Base-by-base conservation (phyloP, 2,888 invertebrate species). In the Andrena chrysosceles region DNA sequence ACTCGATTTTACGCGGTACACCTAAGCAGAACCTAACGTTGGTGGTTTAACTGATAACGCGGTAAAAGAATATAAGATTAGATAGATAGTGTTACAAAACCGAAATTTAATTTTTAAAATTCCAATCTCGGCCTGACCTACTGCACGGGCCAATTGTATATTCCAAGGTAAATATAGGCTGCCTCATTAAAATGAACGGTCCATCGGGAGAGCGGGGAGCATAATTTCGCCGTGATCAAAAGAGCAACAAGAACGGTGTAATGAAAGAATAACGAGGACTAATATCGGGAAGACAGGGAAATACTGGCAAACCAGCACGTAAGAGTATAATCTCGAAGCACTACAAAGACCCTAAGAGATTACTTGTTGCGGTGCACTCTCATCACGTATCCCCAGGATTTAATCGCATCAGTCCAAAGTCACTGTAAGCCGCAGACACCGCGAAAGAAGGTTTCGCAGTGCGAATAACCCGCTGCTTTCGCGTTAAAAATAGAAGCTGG, bases 291-390 rank as follows among this genome's bases (percentile, higher is more conserved):
- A 75, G 71, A 71, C 77, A 67, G 6, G n/a, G 62, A 72, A 78
- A 76, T 56, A 67, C 78, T 69, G 78, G 56, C 35, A 76, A 76
- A 52, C 69, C 59, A 6, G 49, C 52, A 64, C 62, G 23, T 82
- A 74, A 76, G 69, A 60, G 64, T 60, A 77, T 82, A 76, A 84
- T 84, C 82, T 82, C 69, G 84, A 84, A 84, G 84, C 84, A 82
- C 82, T 84, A 82, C 69, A 76, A 82, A 76, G 64, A 75, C 78
- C 29, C 54, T 77, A 75, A 60, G 69, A 84, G 82, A 78, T 78
- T 84, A 82, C 82, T 84, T 82, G 84, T 82, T 84, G 82, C 75
- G 64, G 67, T 72, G 75, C 56, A 66, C 69, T 77, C 71, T 35
- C 82, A 69, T 72, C 66, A 20, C 49, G 75, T 76, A 76, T 75